Percentiles rank a stretch among this genome's conserved stretches.
phyloP scores from a whole-genome alignment of 1,140 invertebrate genomes.

The Pteromalus puparum region DNA sequence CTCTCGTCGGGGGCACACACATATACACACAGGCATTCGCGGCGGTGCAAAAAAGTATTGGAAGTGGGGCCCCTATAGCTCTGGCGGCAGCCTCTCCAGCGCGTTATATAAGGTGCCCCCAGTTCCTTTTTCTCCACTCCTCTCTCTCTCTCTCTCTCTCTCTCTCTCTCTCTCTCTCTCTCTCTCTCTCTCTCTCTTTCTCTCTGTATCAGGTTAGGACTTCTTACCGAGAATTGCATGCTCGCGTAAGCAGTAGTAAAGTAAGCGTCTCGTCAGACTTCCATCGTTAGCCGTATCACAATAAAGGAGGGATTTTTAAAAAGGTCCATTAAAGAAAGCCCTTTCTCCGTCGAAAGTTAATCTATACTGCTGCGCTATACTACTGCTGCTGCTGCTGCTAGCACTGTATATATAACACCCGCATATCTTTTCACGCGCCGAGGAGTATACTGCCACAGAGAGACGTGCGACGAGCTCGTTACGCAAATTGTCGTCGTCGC shows the following conservation, averaged over 20 bases:
- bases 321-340: not conserved
- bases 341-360: conserved; percentile 30
- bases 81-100: conserved; percentile 14
- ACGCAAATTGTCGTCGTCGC: conserved; percentile 25
- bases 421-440: conserved; percentile 44
- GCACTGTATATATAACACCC: not conserved
- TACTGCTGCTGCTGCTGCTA: not conserved
- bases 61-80: conserved; percentile 10
- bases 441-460: not conserved
- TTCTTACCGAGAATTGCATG: too few relatives aligned
- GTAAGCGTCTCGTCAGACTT: too few relatives aligned
- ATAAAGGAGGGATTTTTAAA: too few relatives aligned
- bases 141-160: conserved; percentile 23
- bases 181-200: too few relatives aligned
- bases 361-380: not conserved
- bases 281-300: too few relatives aligned
- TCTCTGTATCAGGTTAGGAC: too few relatives aligned
- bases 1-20: conserved; percentile 26
- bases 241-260: too few relatives aligned
- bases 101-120: conserved; percentile 46
- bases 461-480: conserved; percentile 25
- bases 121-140: conserved; percentile 56
- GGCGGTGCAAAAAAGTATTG: conserved; percentile 30
- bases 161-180: too few relatives aligned
- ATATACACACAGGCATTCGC: conserved; percentile 9